phyloP scores from a whole-genome alignment of 2,888 invertebrate species.

The Andrena minutula region DNA sequence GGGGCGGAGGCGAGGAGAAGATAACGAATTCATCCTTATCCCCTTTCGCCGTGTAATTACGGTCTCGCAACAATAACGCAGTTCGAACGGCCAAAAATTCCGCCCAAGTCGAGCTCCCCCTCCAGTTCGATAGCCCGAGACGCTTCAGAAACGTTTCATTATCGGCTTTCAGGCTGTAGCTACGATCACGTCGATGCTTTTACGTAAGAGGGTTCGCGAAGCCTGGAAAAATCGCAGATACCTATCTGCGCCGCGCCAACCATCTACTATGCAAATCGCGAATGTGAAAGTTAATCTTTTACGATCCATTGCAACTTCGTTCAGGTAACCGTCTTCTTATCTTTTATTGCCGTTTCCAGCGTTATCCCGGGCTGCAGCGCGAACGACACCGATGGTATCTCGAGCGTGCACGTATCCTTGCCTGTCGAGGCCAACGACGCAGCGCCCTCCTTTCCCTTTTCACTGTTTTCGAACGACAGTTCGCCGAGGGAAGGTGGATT shows the following conservation, averaged over 20 bases:
- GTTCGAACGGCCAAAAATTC: slow-evolving; percentile 38
- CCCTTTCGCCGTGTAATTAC: slow-evolving; percentile 37
- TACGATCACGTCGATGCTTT: slow-evolving; percentile 1
- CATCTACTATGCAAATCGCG: slow-evolving; percentile 50
- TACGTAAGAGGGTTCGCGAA: neutral
- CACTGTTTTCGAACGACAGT: slow-evolving; percentile 3
- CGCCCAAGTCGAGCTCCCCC: slow-evolving; percentile 1
- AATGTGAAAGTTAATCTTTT: slow-evolving; percentile 61
- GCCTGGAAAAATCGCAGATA: neutral
- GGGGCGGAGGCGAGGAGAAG: neutral
- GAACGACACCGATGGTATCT: slow-evolving; percentile 42
- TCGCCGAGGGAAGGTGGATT: neutral
- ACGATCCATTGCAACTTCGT: slow-evolving; percentile 54
- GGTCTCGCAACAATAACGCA: slow-evolving; percentile 39
- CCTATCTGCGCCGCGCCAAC: slow-evolving; percentile 4
- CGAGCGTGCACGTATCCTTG: slow-evolving; percentile 17
- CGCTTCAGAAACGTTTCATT: slow-evolving; percentile 36
- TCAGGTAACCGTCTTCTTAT: slow-evolving; percentile 45
- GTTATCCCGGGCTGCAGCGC: slow-evolving; percentile 22
- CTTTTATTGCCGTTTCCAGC: slow-evolving; percentile 37
- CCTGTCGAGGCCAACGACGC: neutral
- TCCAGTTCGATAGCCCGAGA: no score
- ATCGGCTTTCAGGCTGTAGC: neutral
- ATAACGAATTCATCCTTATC: slow-evolving; percentile 57
- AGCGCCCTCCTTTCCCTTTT: neutral